Conservation (phyloP, 2,113 vertebrate genomes). For the Propithecus coquereli region DNA sequence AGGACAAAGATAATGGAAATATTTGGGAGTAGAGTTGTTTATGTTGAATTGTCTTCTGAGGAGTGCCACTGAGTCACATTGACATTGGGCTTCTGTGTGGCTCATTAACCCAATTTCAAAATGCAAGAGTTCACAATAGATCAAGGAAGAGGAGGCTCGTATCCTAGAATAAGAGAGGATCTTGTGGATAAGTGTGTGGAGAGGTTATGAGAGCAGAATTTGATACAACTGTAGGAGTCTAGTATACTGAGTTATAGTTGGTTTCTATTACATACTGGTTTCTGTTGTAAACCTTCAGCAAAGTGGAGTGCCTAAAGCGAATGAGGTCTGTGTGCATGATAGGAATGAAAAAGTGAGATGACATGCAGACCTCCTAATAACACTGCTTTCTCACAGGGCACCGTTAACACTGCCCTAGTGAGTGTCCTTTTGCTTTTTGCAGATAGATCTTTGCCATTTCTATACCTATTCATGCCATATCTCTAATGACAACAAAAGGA, state of each 20-base stretch:
- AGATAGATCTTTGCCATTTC: neutral
- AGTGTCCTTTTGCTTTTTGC: neutral
- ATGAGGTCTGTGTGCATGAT: neutral
- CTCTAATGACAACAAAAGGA: neutral
- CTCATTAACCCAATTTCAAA: neutral
- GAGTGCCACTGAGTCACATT: neutral
- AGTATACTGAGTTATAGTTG: neutral
- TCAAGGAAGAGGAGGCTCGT: neutral
- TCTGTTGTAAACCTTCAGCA: neutral
- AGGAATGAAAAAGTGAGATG: neutral
- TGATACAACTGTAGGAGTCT: neutral
- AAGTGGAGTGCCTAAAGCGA: neutral
- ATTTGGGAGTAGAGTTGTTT: neutral
- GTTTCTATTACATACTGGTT: neutral
- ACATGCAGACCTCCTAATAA: neutral
- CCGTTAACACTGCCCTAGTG: neutral
- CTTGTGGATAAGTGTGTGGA: neutral
- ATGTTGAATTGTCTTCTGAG: neutral
- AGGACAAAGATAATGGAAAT: neutral
- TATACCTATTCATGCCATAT: neutral
- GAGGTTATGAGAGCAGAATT: neutral
- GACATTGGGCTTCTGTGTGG: neutral
- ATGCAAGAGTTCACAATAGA: neutral
- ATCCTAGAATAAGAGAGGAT: neutral
- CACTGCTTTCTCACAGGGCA: neutral